These are phyloP conservation scores for Ranitomeya imitator DNA, from an alignment of 2,113 vertebrate genomes.

Conservation along the genomic window DNA sequence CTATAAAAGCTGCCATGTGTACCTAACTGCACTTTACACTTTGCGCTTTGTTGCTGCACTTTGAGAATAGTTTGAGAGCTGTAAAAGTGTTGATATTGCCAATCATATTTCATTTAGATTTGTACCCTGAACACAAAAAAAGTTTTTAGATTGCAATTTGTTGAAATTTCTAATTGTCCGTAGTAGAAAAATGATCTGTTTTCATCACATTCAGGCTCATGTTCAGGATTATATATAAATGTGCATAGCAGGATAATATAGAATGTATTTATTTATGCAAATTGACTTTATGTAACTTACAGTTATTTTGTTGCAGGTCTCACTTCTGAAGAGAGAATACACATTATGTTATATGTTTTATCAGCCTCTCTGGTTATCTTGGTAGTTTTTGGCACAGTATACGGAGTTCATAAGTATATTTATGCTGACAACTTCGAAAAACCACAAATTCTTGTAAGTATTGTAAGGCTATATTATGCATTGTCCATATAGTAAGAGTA, in stretches of 20 bases:
- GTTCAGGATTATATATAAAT: not conserved
- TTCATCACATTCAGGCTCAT: too few species aligned
- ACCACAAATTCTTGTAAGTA: conserved; percentile 78
- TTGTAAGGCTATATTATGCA: not conserved
- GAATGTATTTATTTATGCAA: not conserved
- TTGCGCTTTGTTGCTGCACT: too few species aligned
- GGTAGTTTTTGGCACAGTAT: conserved; percentile 66
- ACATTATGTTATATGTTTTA: conserved; percentile 69
- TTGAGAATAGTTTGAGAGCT: too few species aligned
- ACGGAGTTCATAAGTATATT: conserved; percentile 72
- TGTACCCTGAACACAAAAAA: too few species aligned
- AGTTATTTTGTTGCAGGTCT: conserved; percentile 67
- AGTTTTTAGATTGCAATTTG: too few species aligned
- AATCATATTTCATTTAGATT: too few species aligned
- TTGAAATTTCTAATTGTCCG: too few species aligned
- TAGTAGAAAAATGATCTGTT: too few species aligned
- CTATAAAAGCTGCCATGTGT: too few species aligned
- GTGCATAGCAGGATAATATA: not conserved
- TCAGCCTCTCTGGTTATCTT: conserved; percentile 67
- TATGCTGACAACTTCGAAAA: conserved; percentile 69
- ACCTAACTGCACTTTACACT: too few species aligned
- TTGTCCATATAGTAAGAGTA: too few species aligned
- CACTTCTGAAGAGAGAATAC: conserved; percentile 61
- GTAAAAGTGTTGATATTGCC: too few species aligned
- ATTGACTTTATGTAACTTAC: not conserved